These are phyloP conservation scores for Heliocidaris erythrogramma DNA, from an alignment of 35 echinoderm and acorn worm genomes.

Conservation along the genomic window DNA sequence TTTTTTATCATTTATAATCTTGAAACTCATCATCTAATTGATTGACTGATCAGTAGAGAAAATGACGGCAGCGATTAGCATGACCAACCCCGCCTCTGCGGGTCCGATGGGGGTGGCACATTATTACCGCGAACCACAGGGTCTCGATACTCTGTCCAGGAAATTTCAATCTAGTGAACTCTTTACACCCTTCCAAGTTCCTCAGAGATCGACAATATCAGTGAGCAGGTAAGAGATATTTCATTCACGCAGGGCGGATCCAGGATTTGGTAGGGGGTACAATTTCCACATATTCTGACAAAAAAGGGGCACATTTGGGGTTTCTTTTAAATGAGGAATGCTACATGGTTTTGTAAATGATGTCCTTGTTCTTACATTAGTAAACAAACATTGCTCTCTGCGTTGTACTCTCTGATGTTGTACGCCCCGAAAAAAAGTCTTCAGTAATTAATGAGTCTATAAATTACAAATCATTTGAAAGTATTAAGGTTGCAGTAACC, in stretches of 20 bases:
- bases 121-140: slow-evolving; percentile 88
- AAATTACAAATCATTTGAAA: no score
- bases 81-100: slow-evolving; percentile 36
- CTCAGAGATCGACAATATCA: slow-evolving; percentile 92
- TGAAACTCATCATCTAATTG: neutral
- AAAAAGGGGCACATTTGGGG: no score
- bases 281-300: no score
- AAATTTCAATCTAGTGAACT: slow-evolving; percentile 97
- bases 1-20: neutral
- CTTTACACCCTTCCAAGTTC: slow-evolving; percentile 89
- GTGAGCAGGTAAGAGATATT: slow-evolving; percentile 71
- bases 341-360: no score
- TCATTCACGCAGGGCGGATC: neutral
- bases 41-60: neutral
- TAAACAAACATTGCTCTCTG: no score
- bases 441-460: no score
- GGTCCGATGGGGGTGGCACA: slow-evolving; percentile 70
- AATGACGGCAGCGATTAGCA: slow-evolving; percentile 70
- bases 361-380: no score
- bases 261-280: no score
- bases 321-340: no score
- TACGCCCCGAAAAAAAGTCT: no score
- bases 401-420: no score
- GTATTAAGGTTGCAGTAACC: no score
- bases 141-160: slow-evolving; percentile 83